Conservation (phyloP, 2,888 invertebrate genomes). For the Pollenia labialis region DNA sequence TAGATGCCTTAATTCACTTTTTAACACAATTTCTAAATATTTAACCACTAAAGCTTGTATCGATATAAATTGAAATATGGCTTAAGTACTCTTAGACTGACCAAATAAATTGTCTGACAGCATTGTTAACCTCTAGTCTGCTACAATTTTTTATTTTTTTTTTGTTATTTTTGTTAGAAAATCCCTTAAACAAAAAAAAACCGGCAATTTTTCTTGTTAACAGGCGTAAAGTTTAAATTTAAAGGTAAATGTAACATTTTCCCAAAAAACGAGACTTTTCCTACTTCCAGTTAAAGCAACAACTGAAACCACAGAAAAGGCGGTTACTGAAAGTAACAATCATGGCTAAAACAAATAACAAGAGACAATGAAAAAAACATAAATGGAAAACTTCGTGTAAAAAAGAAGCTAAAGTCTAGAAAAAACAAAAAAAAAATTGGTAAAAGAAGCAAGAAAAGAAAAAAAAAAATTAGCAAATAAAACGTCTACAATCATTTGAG, state of each 20-base stretch:
- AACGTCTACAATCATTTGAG: constrained; percentile 26
- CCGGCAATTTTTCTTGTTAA: constrained; percentile 55
- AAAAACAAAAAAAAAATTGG: background rate
- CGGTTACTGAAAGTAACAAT: constrained; percentile 55
- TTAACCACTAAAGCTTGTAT: constrained; percentile 17
- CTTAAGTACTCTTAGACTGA: constrained; percentile 61
- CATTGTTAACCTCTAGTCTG: constrained; percentile 69
- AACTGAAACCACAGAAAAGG: constrained; percentile 54
- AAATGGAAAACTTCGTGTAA: background rate
- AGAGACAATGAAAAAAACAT: no score
- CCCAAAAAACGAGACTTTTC: background rate
- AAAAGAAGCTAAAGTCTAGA: background rate
- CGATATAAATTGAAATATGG: constrained; percentile 70
- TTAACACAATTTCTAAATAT: background rate
- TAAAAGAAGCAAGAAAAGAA: background rate
- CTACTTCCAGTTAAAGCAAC: background rate
- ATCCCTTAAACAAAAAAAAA: background rate
- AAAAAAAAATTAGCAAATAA: constrained; percentile 8
- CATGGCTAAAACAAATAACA: constrained; percentile 37
- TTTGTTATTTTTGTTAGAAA: background rate
- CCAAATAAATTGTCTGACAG: constrained; percentile 70
- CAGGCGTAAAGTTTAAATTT: constrained; percentile 39
- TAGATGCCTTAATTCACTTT: background rate
- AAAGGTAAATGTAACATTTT: constrained; percentile 42
- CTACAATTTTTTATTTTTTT: constrained; percentile 7